Conservation (phyloP, 2,888 invertebrate genomes). For the Acanthosepion pharaonis region DNA sequence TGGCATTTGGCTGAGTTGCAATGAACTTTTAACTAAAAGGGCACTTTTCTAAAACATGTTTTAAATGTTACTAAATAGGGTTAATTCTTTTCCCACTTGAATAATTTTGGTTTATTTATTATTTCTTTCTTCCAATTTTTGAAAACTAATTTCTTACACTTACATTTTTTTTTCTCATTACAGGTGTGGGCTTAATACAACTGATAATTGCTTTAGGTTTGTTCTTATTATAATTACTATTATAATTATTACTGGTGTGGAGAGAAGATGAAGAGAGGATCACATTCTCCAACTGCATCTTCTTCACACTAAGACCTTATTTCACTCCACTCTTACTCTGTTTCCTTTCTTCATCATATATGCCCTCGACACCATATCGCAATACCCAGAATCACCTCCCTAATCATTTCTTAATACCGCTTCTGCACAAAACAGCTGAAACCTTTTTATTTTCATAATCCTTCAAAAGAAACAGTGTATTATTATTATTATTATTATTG, state of each 20-base stretch:
- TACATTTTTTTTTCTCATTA: not conserved
- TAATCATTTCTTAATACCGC: not conserved
- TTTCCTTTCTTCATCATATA: not conserved
- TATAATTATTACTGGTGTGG: conserved; percentile 4
- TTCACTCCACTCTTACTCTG: not conserved
- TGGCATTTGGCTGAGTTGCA: no score
- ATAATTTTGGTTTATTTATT: not conserved
- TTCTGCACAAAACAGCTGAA: not conserved
- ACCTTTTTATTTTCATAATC: not conserved
- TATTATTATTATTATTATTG: not conserved
- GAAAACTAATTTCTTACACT: not conserved
- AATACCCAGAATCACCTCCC: not conserved
- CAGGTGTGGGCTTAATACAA: not conserved
- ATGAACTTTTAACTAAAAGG: no score
- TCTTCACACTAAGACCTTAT: not conserved
- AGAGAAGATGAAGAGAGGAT: conserved; percentile 16
- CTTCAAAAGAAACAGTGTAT: not conserved
- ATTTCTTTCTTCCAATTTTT: not conserved
- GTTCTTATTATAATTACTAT: not conserved
- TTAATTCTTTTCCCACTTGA: not conserved
- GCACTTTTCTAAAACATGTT: not conserved
- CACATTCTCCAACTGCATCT: not conserved
- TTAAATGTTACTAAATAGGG: not conserved
- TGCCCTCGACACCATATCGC: not conserved
- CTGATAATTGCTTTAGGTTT: not conserved